Conservation (phyloP, 2,888 invertebrate species). For the Aricia artaxerxes region DNA sequence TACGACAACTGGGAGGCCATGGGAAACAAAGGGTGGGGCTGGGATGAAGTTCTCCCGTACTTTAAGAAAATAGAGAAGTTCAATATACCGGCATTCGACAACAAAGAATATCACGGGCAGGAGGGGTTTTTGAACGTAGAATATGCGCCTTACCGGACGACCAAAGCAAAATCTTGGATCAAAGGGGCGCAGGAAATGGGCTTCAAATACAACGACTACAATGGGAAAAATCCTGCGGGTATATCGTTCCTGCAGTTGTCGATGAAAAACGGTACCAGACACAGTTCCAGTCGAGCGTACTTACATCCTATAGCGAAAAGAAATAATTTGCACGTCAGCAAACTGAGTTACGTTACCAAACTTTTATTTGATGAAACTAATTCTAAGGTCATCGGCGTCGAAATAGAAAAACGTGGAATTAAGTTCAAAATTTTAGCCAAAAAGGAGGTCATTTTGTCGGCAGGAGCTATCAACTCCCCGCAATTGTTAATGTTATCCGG, state of each 20-base stretch:
- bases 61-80: slow-evolving; percentile 89
- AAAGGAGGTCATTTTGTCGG: slow-evolving; percentile 87
- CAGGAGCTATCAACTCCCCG: slow-evolving; percentile 88
- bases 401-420: slow-evolving; percentile 76
- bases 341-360: slow-evolving; percentile 81
- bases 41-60: slow-evolving; percentile 85
- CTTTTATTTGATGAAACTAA: slow-evolving; percentile 78
- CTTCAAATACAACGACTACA: slow-evolving; percentile 81
- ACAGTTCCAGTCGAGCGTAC: slow-evolving; percentile 85
- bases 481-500: slow-evolving; percentile 91
- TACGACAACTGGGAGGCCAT: slow-evolving; percentile 87
- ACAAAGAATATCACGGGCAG: slow-evolving; percentile 77
- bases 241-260: slow-evolving; percentile 82
- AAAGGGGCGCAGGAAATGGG: slow-evolving; percentile 82
- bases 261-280: slow-evolving; percentile 83
- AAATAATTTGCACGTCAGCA: slow-evolving; percentile 82
- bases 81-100: slow-evolving; percentile 77
- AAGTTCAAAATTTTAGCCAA: slow-evolving; percentile 79
- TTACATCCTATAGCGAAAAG: slow-evolving; percentile 80
- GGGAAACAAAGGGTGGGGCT: slow-evolving; percentile 88
- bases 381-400: slow-evolving; percentile 81
- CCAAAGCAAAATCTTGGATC: slow-evolving; percentile 79
- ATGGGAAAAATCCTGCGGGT: slow-evolving; percentile 82
- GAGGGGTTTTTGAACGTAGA: slow-evolving; percentile 81
- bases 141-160: slow-evolving; percentile 74